These are phyloP conservation scores for Bagarius yarrelli DNA, from an alignment of 2,113 vertebrate genomes.

Conservation along the genomic window DNA sequence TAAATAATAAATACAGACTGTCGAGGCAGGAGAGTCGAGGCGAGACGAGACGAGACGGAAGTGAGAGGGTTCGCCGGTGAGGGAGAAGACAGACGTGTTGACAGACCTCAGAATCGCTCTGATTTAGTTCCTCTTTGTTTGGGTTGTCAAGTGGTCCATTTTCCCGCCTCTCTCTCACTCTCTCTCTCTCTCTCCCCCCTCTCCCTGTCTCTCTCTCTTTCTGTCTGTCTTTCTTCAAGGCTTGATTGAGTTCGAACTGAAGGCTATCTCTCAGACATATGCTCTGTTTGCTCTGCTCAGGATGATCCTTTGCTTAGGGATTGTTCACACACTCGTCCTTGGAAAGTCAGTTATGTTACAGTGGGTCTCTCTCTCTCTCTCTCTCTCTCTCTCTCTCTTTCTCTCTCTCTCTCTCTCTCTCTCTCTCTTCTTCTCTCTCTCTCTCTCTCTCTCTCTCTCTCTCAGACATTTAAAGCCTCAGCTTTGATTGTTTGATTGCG, in stretches of 20 bases:
- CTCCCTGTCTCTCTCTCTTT: background rate
- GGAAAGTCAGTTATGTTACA: no score
- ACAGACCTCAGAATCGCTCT: conserved; percentile 25
- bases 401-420: background rate
- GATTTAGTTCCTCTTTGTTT: conserved; percentile 32
- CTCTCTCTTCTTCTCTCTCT: background rate
- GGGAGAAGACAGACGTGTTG: conserved; percentile 24
- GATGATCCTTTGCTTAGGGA: conserved; percentile 34
- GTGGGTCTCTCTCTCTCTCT: background rate
- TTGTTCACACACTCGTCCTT: background rate
- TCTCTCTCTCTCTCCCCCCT: background rate
- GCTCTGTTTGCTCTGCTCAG: conserved; percentile 31
- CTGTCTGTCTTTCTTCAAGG: background rate
- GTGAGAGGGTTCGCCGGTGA: conserved; percentile 1
- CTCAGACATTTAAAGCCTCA: background rate
- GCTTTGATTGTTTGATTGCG: conserved; percentile 29
- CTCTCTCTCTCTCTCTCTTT: background rate
- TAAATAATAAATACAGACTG: conserved; percentile 1
- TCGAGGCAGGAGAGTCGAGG: background rate
- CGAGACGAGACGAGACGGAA: background rate
- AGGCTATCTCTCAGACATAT: conserved; percentile 25
- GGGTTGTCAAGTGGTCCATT: conserved; percentile 35
- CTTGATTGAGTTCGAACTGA: conserved; percentile 29
- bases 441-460: background rate
- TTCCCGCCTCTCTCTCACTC: background rate